Conservation (phyloP, 2,888 invertebrate species). For the Conomelus anceps region DNA sequence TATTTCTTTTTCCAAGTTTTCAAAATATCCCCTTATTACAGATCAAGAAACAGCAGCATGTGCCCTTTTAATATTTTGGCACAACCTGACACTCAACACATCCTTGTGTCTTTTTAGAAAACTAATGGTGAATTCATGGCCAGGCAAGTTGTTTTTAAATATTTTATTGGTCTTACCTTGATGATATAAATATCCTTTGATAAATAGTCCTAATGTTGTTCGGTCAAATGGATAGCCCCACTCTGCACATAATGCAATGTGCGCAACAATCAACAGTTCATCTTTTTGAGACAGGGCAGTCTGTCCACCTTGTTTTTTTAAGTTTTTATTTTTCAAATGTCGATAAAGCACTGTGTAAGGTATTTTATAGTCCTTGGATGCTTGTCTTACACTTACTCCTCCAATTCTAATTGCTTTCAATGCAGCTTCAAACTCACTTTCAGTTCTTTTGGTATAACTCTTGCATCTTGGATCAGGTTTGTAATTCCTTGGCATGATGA, state of each 20-base stretch:
- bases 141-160: background rate
- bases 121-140: background rate
- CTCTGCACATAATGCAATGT: background rate
- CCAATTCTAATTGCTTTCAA: background rate
- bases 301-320: background rate
- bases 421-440: slow-evolving; percentile 1
- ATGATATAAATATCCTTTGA: background rate
- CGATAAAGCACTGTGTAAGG: background rate
- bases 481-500: background rate
- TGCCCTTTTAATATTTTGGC: background rate
- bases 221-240: background rate
- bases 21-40: background rate
- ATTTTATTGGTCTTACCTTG: background rate
- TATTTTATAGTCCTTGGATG: background rate
- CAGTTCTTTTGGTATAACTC: background rate
- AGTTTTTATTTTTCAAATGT: background rate
- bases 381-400: background rate
- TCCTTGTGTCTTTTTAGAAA: slow-evolving; percentile 2
- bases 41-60: background rate
- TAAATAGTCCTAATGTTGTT: background rate
- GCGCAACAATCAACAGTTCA: background rate
- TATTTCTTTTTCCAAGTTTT: background rate
- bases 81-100: background rate
- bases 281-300: background rate
- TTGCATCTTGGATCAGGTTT: background rate